A percentile compares a stretch with the other conserved stretches of the same genome.
phyloP scores from a whole-genome alignment of 2,888 invertebrate species.

The Pammene aurita region DNA sequence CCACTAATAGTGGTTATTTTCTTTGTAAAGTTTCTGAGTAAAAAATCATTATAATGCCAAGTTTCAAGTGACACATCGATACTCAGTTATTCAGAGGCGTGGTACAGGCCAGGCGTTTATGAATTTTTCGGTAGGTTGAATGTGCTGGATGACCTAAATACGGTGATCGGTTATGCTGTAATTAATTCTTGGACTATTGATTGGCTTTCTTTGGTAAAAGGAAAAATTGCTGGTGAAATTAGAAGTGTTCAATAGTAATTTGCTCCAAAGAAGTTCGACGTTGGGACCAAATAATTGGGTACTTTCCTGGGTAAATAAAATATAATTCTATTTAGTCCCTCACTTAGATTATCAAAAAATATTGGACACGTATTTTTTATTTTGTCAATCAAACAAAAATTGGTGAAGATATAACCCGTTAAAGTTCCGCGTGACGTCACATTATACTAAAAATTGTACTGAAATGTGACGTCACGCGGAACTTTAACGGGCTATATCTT shows the following conservation, averaged over 20 bases:
- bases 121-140: constrained; percentile 47
- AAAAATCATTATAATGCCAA: constrained; percentile 20
- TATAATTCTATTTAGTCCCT: too few relatives aligned
- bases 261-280: background rate
- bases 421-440: too few relatives aligned
- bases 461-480: too few relatives aligned
- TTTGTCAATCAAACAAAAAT: too few relatives aligned
- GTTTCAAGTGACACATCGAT: constrained; percentile 15
- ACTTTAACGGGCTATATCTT: too few relatives aligned
- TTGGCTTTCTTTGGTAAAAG: constrained; percentile 7
- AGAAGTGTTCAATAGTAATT: constrained; percentile 3
- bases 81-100: constrained; percentile 33
- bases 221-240: background rate
- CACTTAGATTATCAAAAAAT: too few relatives aligned
- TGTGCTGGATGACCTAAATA: constrained; percentile 32
- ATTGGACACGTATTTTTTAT: too few relatives aligned
- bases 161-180: constrained; percentile 7
- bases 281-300: background rate
- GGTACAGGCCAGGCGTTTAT: constrained; percentile 41
- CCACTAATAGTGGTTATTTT: background rate
- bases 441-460: too few relatives aligned
- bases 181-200: constrained; percentile 20
- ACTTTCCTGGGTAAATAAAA: too few relatives aligned
- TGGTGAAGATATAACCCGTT: too few relatives aligned
- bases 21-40: constrained; percentile 1